Percentiles rank a stretch among this genome's conserved stretches.
Evolutionary conservation across 2,888 invertebrate genomes (phyloP).

Genomic region (Hydraecia micacea): DNA sequence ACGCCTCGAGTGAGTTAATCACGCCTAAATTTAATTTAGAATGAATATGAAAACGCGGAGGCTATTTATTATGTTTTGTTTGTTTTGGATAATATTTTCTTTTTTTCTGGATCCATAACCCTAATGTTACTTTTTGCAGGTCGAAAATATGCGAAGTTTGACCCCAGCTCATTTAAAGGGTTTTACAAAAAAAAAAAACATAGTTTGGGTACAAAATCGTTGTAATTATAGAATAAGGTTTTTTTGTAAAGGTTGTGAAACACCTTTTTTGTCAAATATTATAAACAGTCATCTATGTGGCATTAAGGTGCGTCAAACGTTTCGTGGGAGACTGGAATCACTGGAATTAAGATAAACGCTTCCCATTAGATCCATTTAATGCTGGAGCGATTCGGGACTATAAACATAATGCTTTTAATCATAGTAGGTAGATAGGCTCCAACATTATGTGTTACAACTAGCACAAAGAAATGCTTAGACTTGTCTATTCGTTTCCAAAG

Average conservation of each 20-base stretch:
- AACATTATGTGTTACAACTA: slow-evolving; percentile 73
- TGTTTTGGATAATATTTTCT: slow-evolving; percentile 83
- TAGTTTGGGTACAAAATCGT: slow-evolving; percentile 50
- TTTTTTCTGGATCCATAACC: slow-evolving; percentile 68
- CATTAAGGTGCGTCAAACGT: slow-evolving; percentile 85
- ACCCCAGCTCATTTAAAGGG: slow-evolving; percentile 58
- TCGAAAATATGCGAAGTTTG: slow-evolving; percentile 63
- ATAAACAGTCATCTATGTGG: slow-evolving; percentile 65
- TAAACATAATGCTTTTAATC: slow-evolving; percentile 89
- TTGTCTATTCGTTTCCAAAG: not conserved
- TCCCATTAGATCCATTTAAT: slow-evolving; percentile 87
- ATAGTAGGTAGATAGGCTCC: slow-evolving; percentile 76
- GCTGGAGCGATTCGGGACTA: slow-evolving; percentile 83
- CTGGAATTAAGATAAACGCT: slow-evolving; percentile 88
- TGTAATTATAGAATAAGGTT: slow-evolving; percentile 47
- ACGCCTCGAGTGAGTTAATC: slow-evolving; percentile 89
- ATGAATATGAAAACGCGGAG: slow-evolving; percentile 82
- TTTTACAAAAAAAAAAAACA: slow-evolving; percentile 50
- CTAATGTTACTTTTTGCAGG: slow-evolving; percentile 65
- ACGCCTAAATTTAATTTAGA: slow-evolving; percentile 89
- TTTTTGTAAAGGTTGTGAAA: slow-evolving; percentile 53
- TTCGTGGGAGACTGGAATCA: slow-evolving; percentile 86
- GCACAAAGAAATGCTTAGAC: slow-evolving; percentile 70
- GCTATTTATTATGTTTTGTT: slow-evolving; percentile 85
- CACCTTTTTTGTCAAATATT: slow-evolving; percentile 74